Base-by-base conservation (phyloP, 2,888 invertebrate genomes). In the Drosophila formosana region DNA sequence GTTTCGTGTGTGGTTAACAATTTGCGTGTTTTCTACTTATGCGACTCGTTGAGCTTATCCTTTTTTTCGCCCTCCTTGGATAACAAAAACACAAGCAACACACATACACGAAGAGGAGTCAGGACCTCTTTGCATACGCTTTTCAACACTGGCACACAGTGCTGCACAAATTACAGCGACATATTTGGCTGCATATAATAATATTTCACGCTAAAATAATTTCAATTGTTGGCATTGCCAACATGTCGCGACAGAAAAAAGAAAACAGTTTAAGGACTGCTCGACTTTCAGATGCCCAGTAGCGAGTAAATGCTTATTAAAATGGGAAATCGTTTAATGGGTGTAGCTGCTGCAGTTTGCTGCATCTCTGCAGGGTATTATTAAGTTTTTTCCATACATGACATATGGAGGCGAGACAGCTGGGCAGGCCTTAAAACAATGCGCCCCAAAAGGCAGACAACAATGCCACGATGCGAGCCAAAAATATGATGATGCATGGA, bases 1-100 rank as follows among this genome's bases (percentile, higher is more conserved):
- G 80, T 60, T 76, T 52, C 80, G 80, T 76, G 76, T 76, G 77
- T 66, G 80, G 60, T 61, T 63, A 52, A 76, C 53, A 76, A 76
- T 76, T 80, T 80, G 76, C 76, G 76, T 76, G 76, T 52, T 37
- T 37, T 37, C 5, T 64, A 34, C 61, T 75, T 80, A 46, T 61
- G 69, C 50, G 58, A 45, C 43, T 68, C 58, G 34, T 37, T 39
- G 41, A 50, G 69, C 68, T 67, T 79, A 75, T 75, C 76, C 75
- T 37, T 39, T 52, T 58, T 56, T 58, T 23, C 30, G 7, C 8
- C 43, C 53, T 30, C 39, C 46, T 37, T 37, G 58, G 51, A 78
- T 62, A 57, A 55, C 57, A 61, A 8, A 3, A 7, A 9, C 9
- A 32, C 13, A 51, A 7, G n/a, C 18, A 9, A 41, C 28, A 37